Evolutionary conservation across 2,888 invertebrate species (phyloP), one percentile per base, ranked within the genome.

Genomic region (Drosophila imparisetae): DNA sequence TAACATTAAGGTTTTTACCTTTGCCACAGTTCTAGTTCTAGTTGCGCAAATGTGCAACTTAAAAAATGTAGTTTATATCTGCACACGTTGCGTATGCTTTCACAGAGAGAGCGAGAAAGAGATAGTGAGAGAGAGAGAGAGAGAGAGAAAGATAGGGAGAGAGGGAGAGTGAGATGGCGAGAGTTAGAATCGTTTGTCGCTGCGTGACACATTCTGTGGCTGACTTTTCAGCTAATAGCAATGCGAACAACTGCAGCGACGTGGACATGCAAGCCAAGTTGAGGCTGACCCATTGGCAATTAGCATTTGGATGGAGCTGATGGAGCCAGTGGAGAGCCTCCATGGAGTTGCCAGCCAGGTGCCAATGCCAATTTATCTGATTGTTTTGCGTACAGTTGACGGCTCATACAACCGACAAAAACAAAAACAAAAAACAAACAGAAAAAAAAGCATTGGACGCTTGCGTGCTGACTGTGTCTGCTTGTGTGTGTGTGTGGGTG

Each of bases 241-340:
- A 54, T 27, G 64, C 60, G 57, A 62, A 32, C 52, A 48, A 55
- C 59, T 67, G 32, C 64, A 65, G 24, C 74, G 50, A 50, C 54
- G 54, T 59, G 50, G 86, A 84, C 84, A 84, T 84, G 84, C 84
- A 85, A 90, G 66, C 72, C 84, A 88, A 83, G 62, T 71, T 55
- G 53, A 60, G 60, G 29, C 86, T 86, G 77, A 88, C 86, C 90
- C 86, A 88, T 75, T 89, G 85, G 89, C 83, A 85, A 85, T 85
- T 90, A 85, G 89, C 85, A 90, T 89, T 89, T 72, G 66, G 70
- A 65, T 58, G 72, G 66, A 67, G 80, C 73, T 68, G 83, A 67
- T 63, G 75, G 55, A 58, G 52, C 15, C 24, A 24, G 24, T 45
- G 45, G 45, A 24, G 32, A 30, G 30, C 32, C 32, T 32, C 59